phyloP scores from a whole-genome alignment of 2,113 vertebrate species.

The Charadrius vociferus region DNA sequence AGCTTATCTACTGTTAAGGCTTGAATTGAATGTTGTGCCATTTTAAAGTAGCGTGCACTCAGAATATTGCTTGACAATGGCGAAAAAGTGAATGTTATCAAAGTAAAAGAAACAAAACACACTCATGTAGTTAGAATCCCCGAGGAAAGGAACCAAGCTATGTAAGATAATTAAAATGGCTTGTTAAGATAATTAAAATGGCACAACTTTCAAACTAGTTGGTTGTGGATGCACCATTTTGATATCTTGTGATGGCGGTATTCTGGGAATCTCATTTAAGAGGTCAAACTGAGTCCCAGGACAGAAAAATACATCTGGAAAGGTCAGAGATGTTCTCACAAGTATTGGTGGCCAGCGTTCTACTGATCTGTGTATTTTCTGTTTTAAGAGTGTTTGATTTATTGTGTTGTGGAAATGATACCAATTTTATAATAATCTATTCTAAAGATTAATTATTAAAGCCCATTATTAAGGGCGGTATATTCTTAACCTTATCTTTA shows the following conservation, averaged over 20 bases:
- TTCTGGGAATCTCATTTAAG: slow-evolving; percentile 49
- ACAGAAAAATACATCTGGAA: neutral
- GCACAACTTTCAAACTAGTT: slow-evolving; percentile 43
- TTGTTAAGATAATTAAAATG: too few species aligned
- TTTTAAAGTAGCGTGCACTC: slow-evolving; percentile 32
- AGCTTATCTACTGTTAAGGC: slow-evolving; percentile 31
- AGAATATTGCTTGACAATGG: slow-evolving; percentile 10
- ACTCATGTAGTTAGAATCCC: slow-evolving; percentile 42
- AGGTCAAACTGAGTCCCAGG: slow-evolving; percentile 8
- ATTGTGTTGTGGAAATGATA: neutral
- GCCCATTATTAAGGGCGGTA: neutral
- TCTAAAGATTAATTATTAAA: neutral
- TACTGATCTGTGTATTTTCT: neutral
- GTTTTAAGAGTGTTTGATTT: neutral
- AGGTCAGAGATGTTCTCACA: neutral
- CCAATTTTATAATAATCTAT: neutral
- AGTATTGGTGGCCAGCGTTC: neutral
- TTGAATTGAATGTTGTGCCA: slow-evolving; percentile 35
- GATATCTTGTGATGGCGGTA: neutral
- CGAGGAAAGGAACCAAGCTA: slow-evolving; percentile 57
- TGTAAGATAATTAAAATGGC: slow-evolving; percentile 62
- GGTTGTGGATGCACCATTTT: slow-evolving; percentile 45
- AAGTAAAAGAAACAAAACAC: neutral
- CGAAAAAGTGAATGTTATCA: slow-evolving; percentile 13
- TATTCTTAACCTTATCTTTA: slow-evolving; percentile 28